phyloP scores from a whole-genome alignment of 2,797 vertebrate genomes.

The Microtus agrestis region DNA sequence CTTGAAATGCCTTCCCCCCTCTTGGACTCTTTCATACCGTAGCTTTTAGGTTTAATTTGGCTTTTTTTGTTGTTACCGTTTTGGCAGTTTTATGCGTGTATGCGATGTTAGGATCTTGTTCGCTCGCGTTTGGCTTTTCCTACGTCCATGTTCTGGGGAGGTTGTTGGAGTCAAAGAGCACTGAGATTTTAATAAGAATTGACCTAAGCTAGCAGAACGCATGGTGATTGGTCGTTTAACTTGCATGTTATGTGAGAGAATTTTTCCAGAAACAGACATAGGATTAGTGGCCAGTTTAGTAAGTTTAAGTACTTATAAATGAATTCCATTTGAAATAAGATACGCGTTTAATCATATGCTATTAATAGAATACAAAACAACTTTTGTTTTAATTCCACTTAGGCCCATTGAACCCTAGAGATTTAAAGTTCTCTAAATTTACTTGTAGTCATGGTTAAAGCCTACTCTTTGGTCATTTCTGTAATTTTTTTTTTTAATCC shows the following conservation, averaged over 20 bases:
- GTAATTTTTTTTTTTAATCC: background rate
- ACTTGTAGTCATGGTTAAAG: conserved; percentile 14
- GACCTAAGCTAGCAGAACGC: background rate
- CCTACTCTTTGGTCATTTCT: conserved; percentile 10
- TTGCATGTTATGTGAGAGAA: background rate
- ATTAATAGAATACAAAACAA: conserved; percentile 77
- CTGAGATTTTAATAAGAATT: background rate
- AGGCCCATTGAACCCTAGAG: conserved; percentile 19
- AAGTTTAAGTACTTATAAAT: conserved; percentile 72
- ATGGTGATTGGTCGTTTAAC: background rate
- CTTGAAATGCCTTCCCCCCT: background rate
- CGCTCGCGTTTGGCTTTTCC: background rate
- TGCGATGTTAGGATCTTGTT: background rate
- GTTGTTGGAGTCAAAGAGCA: background rate
- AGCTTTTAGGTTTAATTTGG: background rate
- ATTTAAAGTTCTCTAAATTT: conserved; percentile 52
- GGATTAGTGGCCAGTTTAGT: conserved; percentile 66
- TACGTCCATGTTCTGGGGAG: background rate
- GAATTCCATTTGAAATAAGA: conserved; percentile 78
- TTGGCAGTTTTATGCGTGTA: background rate
- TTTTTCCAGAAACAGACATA: conserved; percentile 61
- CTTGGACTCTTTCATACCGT: background rate
- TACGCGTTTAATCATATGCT: conserved; percentile 74
- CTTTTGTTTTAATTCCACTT: conserved; percentile 74
- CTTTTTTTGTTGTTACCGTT: background rate